Evolutionary conservation across 2,113 vertebrate species (phyloP).

Genomic region (Siniperca knerii): DNA sequence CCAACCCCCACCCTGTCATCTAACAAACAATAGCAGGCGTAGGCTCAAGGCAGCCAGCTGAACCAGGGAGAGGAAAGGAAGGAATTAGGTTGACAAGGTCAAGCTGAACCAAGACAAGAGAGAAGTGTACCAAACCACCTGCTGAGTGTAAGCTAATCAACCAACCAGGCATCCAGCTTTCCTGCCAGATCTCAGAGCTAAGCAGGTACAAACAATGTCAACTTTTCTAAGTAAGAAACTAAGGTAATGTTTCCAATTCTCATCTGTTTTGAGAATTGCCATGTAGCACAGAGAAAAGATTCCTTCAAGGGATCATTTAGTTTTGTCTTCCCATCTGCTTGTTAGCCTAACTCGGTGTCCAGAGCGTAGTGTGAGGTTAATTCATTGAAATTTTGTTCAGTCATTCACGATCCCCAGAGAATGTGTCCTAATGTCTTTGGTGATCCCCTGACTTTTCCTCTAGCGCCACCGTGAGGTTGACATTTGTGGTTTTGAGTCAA

Average conservation of each 20-base stretch:
- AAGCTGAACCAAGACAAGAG: slow-evolving; percentile 70
- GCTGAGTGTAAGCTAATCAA: slow-evolving; percentile 63
- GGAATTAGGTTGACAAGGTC: slow-evolving; percentile 76
- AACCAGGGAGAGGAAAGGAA: slow-evolving; percentile 56
- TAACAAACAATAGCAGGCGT: slow-evolving; percentile 78
- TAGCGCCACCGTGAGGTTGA: not conserved
- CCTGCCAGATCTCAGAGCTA: slow-evolving; percentile 48
- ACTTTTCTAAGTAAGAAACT: slow-evolving; percentile 20
- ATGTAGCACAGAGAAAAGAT: not conserved
- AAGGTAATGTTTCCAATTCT: slow-evolving; percentile 13
- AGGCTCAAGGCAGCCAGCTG: slow-evolving; percentile 68
- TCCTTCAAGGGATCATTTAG: not conserved
- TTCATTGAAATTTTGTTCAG: not conserved
- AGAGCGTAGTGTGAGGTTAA: not conserved
- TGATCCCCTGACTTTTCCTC: not conserved
- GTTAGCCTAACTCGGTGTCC: not conserved
- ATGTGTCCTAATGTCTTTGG: not conserved
- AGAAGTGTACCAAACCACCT: slow-evolving; percentile 71
- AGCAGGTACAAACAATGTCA: slow-evolving; percentile 35
- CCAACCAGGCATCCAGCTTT: slow-evolving; percentile 43
- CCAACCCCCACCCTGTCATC: slow-evolving; percentile 73
- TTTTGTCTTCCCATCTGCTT: slow-evolving; percentile 1
- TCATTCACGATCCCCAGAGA: not conserved
- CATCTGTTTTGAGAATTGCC: not conserved
- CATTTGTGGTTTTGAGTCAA: not conserved